Conservation (phyloP, 2,113 vertebrate genomes). For the Clarias gariepinus region DNA sequence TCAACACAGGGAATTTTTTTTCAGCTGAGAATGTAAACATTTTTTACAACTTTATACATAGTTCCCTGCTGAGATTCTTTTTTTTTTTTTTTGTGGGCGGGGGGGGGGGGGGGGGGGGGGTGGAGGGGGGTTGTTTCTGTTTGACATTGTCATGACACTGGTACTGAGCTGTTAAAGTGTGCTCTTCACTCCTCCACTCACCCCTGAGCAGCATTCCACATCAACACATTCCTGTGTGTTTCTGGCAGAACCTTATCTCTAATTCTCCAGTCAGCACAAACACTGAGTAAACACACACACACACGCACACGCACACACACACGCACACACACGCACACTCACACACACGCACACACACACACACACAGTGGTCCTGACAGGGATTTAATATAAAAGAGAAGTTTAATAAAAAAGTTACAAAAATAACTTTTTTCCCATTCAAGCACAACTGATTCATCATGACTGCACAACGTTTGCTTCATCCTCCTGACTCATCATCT, state of each 20-base stretch:
- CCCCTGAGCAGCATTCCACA: constrained; percentile 55
- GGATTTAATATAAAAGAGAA: neutral
- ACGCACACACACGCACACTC: too few relatives aligned
- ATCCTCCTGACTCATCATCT: constrained; percentile 1
- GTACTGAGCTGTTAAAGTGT: neutral
- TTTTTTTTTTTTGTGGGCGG: too few relatives aligned
- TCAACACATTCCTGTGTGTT: constrained; percentile 63
- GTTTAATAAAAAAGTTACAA: too few relatives aligned
- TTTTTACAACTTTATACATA: too few relatives aligned
- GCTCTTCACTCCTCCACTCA: constrained; percentile 15
- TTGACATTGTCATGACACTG: neutral
- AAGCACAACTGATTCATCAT: neutral
- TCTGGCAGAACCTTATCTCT: constrained; percentile 60
- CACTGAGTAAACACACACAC: constrained; percentile 9
- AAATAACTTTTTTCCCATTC: neutral
- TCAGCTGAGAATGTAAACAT: too few relatives aligned
- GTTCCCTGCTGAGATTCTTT: too few relatives aligned
- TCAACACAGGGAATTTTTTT: too few relatives aligned
- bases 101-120: too few relatives aligned
- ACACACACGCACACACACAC: neutral
- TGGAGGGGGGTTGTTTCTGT: too few relatives aligned
- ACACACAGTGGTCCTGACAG: neutral
- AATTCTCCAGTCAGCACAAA: constrained; percentile 35
- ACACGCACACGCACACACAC: too few relatives aligned
- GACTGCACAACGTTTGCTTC: neutral